Conservation (phyloP, 1,140 invertebrate species). For the Pollicipes pollicipes region DNA sequence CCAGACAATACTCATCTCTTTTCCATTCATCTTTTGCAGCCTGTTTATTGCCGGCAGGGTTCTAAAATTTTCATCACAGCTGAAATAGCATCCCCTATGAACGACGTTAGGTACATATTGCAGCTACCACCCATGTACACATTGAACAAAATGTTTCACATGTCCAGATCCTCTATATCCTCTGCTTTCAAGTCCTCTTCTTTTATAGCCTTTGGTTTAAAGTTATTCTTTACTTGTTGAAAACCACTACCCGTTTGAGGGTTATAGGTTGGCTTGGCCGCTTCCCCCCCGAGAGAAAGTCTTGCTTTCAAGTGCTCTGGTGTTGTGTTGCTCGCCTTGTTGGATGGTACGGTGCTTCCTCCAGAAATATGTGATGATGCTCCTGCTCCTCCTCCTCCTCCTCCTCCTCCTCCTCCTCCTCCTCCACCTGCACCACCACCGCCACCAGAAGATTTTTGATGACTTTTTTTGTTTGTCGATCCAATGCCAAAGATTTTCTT, state of each 20-base stretch:
- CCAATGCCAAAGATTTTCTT: not conserved
- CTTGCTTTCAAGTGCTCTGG: not conserved
- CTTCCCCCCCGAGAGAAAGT: not conserved
- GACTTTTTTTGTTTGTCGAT: not conserved
- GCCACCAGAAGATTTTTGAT: not conserved
- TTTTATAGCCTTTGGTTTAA: not conserved
- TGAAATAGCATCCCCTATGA: too few species aligned
- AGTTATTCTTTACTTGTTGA: not conserved
- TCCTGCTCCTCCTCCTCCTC: too few species aligned
- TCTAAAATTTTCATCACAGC: too few species aligned
- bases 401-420: not conserved
- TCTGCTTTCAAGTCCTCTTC: not conserved
- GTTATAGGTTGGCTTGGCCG: not conserved
- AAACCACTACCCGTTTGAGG: not conserved
- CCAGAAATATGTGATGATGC: not conserved
- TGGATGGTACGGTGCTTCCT: not conserved
- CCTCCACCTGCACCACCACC: too few species aligned
- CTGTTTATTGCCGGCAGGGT: too few species aligned
- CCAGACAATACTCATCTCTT: too few species aligned
- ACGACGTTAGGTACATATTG: too few species aligned
- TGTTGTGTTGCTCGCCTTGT: not conserved
- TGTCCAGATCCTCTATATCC: not conserved
- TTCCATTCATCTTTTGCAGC: too few species aligned
- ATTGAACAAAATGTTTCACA: too few species aligned
- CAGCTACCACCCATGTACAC: too few species aligned